phyloP scores from a whole-genome alignment of 2,797 vertebrate species.

The Hyperoplus immaculatus region DNA sequence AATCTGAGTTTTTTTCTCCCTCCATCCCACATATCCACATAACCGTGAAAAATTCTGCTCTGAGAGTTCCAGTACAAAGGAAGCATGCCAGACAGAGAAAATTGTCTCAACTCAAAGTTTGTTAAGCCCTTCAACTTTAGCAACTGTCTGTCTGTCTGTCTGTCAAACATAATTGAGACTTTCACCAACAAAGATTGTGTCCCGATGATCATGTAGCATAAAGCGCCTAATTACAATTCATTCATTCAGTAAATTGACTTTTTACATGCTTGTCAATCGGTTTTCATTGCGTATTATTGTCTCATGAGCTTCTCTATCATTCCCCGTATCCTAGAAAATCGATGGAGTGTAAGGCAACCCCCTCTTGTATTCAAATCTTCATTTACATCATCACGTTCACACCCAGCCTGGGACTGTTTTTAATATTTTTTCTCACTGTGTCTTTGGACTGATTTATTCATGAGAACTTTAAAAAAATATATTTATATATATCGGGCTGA shows the following conservation, averaged over 20 bases:
- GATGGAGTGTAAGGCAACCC: not conserved
- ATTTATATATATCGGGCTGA: conserved; percentile 16
- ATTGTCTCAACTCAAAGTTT: conserved; percentile 40
- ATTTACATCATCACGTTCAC: conserved; percentile 12
- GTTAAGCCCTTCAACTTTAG: conserved; percentile 25
- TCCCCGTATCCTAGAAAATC: not conserved
- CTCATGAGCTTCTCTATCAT: not conserved
- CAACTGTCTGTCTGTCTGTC: conserved; percentile 6
- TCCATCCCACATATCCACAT: conserved; percentile 36
- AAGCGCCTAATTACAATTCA: conserved; percentile 20
- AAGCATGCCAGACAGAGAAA: conserved; percentile 55
- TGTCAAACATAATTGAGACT: not conserved
- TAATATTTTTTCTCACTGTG: conserved; percentile 43
- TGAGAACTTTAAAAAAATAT: conserved; percentile 33
- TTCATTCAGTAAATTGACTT: conserved; percentile 18
- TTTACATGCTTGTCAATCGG: conserved; percentile 9
- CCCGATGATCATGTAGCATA: not conserved
- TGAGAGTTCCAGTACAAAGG: conserved; percentile 37
- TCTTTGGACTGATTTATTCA: conserved; percentile 56
- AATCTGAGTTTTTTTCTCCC: not conserved
- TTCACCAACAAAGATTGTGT: not conserved
- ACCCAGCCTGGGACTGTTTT: conserved; percentile 17
- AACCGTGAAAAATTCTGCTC: conserved; percentile 55
- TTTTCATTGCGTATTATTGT: conserved; percentile 1
- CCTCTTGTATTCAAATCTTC: not conserved